Percentiles rank a stretch among this genome's conserved stretches.
phyloP scores from a whole-genome alignment of 2,113 vertebrate species.

The Fregetta grallaria region DNA sequence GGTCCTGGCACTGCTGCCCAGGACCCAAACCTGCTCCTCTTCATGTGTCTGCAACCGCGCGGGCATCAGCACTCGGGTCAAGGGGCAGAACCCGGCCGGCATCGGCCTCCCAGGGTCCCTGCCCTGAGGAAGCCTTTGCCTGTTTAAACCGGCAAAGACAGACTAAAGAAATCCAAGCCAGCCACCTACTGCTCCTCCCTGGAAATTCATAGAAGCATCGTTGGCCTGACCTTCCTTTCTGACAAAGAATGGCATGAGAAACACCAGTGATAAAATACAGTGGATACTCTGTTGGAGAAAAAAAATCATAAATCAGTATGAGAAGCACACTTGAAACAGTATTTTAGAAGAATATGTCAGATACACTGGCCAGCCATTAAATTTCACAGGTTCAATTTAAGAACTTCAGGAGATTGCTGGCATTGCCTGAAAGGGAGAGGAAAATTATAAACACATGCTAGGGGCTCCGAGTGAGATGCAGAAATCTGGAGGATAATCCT shows the following conservation, averaged over 20 bases:
- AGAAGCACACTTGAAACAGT: neutral
- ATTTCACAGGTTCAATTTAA: conserved; percentile 48
- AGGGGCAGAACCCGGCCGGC: neutral
- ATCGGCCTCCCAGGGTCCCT: neutral
- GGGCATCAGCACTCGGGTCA: neutral
- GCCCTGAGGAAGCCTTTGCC: neutral
- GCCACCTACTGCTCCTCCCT: conserved; percentile 63
- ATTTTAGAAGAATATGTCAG: conserved; percentile 16
- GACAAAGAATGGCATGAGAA: neutral
- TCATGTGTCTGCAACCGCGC: accelerated
- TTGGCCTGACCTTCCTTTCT: neutral
- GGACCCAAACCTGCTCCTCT: neutral
- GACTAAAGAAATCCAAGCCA: conserved; percentile 64
- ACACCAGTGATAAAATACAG: neutral
- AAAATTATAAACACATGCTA: conserved; percentile 45
- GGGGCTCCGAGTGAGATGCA: neutral
- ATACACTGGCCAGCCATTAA: conserved; percentile 3
- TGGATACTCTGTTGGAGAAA: neutral
- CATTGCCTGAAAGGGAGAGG: conserved; percentile 53
- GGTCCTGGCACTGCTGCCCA: neutral
- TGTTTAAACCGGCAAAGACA: neutral
- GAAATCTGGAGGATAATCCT: conserved; percentile 42
- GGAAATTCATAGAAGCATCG: conserved; percentile 32
- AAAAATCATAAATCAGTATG: neutral
- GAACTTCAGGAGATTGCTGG: conserved; percentile 51